phyloP scores from a whole-genome alignment of 2,113 vertebrate species.

The Syrmaticus mikado region DNA sequence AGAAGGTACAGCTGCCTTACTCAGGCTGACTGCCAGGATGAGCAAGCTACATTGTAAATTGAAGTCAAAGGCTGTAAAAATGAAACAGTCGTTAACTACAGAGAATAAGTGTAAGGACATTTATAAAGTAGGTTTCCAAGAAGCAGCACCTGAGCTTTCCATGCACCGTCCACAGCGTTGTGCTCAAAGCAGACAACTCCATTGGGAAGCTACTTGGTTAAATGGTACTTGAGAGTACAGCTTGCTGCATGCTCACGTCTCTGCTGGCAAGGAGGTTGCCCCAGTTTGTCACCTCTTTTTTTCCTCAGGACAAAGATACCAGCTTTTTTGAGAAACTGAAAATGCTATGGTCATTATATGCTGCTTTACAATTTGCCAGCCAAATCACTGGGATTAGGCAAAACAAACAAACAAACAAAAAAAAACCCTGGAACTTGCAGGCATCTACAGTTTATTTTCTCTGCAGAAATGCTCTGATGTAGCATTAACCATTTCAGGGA shows the following conservation, averaged over 20 bases:
- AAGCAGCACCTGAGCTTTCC: conserved; percentile 63
- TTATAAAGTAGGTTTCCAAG: background rate
- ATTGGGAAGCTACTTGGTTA: accelerated
- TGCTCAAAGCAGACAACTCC: conserved; percentile 41
- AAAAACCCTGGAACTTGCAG: background rate
- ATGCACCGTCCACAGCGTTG: background rate
- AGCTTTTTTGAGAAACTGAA: conserved; percentile 26
- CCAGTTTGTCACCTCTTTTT: background rate
- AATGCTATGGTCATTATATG: background rate
- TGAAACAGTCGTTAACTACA: conserved; percentile 56
- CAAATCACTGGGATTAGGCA: background rate
- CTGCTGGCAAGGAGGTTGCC: background rate
- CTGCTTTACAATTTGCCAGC: background rate
- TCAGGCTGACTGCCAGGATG: conserved; percentile 47
- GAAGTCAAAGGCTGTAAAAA: conserved; percentile 69
- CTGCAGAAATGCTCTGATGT: background rate
- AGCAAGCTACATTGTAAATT: conserved; percentile 59
- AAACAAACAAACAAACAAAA: background rate
- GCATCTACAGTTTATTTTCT: background rate
- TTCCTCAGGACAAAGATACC: conserved; percentile 11
- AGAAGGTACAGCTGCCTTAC: conserved; percentile 75
- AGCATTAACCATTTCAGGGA: background rate
- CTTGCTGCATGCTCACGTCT: background rate
- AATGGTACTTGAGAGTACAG: background rate
- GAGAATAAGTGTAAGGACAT: conserved; percentile 5